Percentiles rank a stretch among this genome's conserved stretches.
Evolutionary conservation across 1,140 invertebrate genomes (phyloP).

Genomic region (Odontomachus brunneus): DNA sequence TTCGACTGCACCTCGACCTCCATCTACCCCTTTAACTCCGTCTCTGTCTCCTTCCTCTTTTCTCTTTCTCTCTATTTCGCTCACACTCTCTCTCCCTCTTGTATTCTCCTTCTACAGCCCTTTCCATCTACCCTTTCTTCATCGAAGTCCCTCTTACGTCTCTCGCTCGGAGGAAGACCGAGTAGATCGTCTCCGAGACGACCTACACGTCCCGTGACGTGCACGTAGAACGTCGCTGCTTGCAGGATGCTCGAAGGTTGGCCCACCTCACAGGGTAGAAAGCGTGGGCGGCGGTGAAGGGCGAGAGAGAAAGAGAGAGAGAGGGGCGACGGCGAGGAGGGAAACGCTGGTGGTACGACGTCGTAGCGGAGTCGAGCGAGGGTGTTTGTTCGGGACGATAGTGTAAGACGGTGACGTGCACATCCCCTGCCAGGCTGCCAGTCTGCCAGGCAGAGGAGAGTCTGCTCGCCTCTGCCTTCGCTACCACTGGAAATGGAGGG

Average conservation of each 20-base stretch:
- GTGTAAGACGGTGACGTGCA: conserved; percentile 85
- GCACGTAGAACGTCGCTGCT: conserved; percentile 68
- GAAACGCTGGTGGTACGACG: conserved; percentile 62
- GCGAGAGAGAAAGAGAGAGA: background rate
- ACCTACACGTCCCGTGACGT: conserved; percentile 76
- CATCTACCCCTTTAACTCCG: conserved; percentile 47
- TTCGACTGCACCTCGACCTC: conserved; percentile 67
- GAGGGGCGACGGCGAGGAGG: conserved; percentile 46
- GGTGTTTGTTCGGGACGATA: conserved; percentile 85
- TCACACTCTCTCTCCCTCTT: conserved; percentile 6
- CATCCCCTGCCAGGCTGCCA: conserved; percentile 77
- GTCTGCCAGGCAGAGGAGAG: conserved; percentile 72
- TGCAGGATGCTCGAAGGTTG: conserved; percentile 73
- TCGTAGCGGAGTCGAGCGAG: conserved; percentile 70
- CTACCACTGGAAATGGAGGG: conserved; percentile 80
- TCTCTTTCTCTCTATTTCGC: background rate
- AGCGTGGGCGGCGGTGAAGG: conserved; percentile 39
- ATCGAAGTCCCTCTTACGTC: conserved; percentile 39
- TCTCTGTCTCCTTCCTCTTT: background rate
- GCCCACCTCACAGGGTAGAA: conserved; percentile 53
- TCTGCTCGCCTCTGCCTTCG: conserved; percentile 76
- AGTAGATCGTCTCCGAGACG: conserved; percentile 70
- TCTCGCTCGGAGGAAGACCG: conserved; percentile 46
- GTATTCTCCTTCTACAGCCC: background rate
- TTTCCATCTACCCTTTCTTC: conserved; percentile 45